phyloP scores from a whole-genome alignment of 2,113 vertebrate genomes.

The Tragelaphus buxtoni region DNA sequence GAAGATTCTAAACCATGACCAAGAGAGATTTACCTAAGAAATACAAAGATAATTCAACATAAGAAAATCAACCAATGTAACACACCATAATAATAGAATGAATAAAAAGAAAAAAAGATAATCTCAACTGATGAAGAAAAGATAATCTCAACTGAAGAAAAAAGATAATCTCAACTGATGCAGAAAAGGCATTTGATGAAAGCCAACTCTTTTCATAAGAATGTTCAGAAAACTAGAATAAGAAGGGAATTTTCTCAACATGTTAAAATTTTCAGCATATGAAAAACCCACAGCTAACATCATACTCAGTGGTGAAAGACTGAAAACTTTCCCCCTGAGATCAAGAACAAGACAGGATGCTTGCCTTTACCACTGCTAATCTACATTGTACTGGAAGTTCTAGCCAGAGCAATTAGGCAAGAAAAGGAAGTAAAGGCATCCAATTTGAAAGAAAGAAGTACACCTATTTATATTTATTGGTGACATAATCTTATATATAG shows the following conservation, averaged over 20 bases:
- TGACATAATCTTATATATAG: not conserved
- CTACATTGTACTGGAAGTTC: not conserved
- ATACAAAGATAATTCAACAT: not conserved
- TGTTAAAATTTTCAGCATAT: not conserved
- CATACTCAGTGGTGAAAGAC: not conserved
- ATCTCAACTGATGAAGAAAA: too few relatives aligned
- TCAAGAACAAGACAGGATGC: not conserved
- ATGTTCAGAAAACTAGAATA: not conserved
- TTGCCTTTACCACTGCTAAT: not conserved
- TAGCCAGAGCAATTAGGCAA: not conserved
- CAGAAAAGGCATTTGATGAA: not conserved
- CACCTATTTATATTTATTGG: not conserved
- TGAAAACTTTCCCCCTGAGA: not conserved
- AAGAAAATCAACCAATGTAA: not conserved
- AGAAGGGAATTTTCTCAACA: not conserved
- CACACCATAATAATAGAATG: not conserved
- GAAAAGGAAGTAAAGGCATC: not conserved
- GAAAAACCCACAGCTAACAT: not conserved
- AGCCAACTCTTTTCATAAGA: not conserved
- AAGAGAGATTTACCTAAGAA: not conserved
- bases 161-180: not conserved
- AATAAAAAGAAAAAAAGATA: not conserved
- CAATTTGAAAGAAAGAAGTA: not conserved
- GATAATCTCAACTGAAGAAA: too few relatives aligned
- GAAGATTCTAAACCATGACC: not conserved